A percentile compares a stretch with the other conserved stretches of the same genome.
Evolutionary conservation across 2,113 vertebrate species (phyloP).

Genomic region (Erythrocebus patas): DNA sequence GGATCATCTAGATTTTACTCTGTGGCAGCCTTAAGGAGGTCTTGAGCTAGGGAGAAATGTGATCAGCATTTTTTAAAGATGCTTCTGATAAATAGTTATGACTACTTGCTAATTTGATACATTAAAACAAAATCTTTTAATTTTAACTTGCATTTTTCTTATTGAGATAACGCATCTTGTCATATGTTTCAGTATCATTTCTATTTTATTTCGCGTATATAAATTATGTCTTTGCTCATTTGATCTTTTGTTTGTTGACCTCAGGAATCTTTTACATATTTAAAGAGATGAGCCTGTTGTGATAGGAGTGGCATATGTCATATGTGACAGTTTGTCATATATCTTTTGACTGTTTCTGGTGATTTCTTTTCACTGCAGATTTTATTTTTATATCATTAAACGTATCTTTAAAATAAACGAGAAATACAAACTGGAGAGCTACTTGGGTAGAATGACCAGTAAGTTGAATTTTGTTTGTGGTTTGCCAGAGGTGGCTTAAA

Average conservation of each 20-base stretch:
- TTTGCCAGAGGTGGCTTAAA: neutral
- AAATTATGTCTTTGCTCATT: neutral
- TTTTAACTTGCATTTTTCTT: neutral
- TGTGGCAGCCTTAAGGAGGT: neutral
- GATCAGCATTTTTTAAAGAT: neutral
- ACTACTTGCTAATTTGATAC: neutral
- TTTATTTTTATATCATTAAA: conserved; percentile 8
- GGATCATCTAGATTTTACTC: neutral
- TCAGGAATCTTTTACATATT: neutral
- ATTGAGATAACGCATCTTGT: neutral
- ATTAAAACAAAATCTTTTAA: neutral
- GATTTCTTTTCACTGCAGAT: neutral
- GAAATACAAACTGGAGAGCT: neutral
- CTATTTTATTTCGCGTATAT: neutral
- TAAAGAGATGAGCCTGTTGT: neutral
- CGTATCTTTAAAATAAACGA: conserved; percentile 19
- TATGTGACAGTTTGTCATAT: neutral
- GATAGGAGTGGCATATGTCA: neutral
- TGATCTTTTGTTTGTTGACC: neutral
- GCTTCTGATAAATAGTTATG: neutral
- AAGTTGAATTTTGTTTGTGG: neutral
- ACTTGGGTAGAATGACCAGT: neutral
- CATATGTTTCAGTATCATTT: neutral
- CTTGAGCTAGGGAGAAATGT: neutral
- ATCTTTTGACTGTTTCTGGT: neutral